Evolutionary conservation across 1,140 invertebrate genomes (phyloP), one percentile per base, ranked within the genome.

Genomic region (Cyclina sinensis): DNA sequence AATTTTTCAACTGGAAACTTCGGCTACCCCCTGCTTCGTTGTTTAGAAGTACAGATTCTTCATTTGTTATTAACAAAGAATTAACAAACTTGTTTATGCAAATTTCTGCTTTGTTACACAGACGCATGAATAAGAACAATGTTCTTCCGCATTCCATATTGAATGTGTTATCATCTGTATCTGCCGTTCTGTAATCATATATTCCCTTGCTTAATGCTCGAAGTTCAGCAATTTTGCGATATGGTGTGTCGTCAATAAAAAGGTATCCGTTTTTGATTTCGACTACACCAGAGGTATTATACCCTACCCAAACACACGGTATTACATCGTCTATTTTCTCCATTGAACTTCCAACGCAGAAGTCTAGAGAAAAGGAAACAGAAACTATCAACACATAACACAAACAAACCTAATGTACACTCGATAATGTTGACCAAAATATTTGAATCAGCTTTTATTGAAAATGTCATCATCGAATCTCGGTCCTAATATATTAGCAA

Each of bases 271-370:
- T 18, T 48, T 78, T 78, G 14, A 86, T 78, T 46, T 78, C 57
- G 0, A 78, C 84, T 12, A 35, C 51, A 21, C 84, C 84, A 43
- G 84, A 86, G 5, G 68, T 86, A n/a, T 86, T 86, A 9, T 30
- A 32, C 7, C 46, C 70, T 24, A 86, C 70, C 84, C 84, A 86
- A n/a, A 78, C 57, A n/a, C 84, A 86, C 9, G 84, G 84, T 43
- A 86, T 21, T 39, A 86, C 62, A 51, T 86, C 84, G 59, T 78
- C 51, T 24, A 65, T n/a, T 9, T 7, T 35, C 4, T 78, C 74
- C 35, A 32, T 78, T 24, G 70, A 59, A 46, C 70, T 86, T 48
- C 84, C 84, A 46, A 86, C 54, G 32, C 84, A 86, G 37, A 78
- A 86, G 78, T 86, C 84, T 86, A 73, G 35, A 73, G 35, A 85